phyloP scores from a whole-genome alignment of 2,888 invertebrate genomes.

The Octonoba sinensis region DNA sequence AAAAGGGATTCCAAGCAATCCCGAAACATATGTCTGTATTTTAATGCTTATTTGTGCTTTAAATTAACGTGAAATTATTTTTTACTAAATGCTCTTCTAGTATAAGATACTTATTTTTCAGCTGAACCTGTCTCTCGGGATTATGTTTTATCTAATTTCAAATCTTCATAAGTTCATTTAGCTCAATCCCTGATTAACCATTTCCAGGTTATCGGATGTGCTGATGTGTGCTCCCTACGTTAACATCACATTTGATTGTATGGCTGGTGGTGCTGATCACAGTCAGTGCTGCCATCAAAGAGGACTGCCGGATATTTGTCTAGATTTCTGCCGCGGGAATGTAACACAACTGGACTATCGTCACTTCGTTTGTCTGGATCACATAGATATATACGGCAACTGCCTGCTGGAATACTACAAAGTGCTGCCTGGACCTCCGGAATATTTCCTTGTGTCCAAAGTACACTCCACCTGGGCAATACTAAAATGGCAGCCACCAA shows the following conservation, averaged over 20 bases:
- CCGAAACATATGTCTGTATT: too few relatives aligned
- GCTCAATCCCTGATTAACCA: too few relatives aligned
- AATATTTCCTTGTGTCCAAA: constrained; percentile 78
- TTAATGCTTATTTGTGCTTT: too few relatives aligned
- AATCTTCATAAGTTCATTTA: background rate
- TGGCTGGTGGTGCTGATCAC: constrained; percentile 85
- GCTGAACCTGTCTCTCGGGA: background rate
- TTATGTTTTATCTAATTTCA: background rate
- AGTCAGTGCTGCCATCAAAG: constrained; percentile 83
- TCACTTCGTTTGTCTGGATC: constrained; percentile 86
- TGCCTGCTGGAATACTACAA: constrained; percentile 88
- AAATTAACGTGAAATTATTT: too few relatives aligned
- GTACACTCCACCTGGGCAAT: constrained; percentile 83
- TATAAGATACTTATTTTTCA: too few relatives aligned
- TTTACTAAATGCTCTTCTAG: too few relatives aligned
- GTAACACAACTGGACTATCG: constrained; percentile 83
- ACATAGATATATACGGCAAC: constrained; percentile 85
- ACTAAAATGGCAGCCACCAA: constrained; percentile 82
- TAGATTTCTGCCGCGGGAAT: constrained; percentile 84
- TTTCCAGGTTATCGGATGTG: constrained; percentile 83
- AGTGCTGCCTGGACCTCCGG: constrained; percentile 82
- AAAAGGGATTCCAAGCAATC: too few relatives aligned
- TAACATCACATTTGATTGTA: constrained; percentile 82
- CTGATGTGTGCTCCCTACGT: constrained; percentile 93
- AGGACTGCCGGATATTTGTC: constrained; percentile 82